Percentiles rank a stretch among this genome's conserved stretches.
These are phyloP conservation scores for Lemur catta DNA, from an alignment of 2,797 vertebrate species.

Conservation along the genomic window DNA sequence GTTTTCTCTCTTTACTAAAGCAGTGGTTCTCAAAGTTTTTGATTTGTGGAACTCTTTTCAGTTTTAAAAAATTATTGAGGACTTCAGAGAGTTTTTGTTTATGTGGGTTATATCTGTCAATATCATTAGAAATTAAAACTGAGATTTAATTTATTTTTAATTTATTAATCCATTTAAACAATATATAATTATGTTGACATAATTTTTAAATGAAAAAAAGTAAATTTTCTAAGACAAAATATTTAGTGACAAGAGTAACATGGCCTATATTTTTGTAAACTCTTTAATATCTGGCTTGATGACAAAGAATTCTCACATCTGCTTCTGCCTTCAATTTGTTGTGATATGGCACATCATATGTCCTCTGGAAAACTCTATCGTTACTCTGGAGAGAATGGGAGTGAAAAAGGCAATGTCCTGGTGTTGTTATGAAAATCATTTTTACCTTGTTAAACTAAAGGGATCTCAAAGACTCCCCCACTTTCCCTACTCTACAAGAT, in stretches of 20 bases:
- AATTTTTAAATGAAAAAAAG: background rate
- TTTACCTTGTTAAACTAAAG: background rate
- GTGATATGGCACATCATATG: background rate
- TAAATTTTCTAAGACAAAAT: background rate
- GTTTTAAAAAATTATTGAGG: background rate
- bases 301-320: background rate
- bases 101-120: background rate
- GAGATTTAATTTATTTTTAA: background rate
- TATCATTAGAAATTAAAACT: background rate
- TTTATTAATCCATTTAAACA: background rate
- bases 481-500: background rate
- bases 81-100: background rate
- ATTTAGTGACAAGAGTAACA: background rate
- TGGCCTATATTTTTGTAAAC: background rate
- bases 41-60: background rate
- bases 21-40: background rate
- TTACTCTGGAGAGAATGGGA: background rate
- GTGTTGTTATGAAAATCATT: background rate
- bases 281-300: background rate
- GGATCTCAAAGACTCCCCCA: background rate
- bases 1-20: background rate
- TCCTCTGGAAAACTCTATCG: background rate
- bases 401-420: background rate
- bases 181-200: background rate
- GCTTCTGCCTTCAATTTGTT: background rate